Evolutionary conservation across 2,797 vertebrate species (phyloP), one percentile per base, ranked within the genome.

Genomic region (Rhincodon typus): DNA sequence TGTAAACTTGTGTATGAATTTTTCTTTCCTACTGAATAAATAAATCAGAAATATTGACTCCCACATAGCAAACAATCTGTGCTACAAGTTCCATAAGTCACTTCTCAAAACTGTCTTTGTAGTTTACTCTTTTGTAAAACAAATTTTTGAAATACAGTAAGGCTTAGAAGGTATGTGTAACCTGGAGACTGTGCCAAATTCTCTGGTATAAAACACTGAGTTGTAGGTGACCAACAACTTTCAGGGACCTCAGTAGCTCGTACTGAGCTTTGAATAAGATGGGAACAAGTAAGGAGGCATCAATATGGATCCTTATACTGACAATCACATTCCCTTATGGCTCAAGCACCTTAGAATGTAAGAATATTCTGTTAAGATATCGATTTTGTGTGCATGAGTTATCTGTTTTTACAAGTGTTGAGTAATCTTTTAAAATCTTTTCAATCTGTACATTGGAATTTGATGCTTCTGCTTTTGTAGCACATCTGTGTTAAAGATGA

Each of bases 241-340:
- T 96, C 96, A 96, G 95, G 95, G 96, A 96, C 95, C 72, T 96
- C 53, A 94, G 97, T 96, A 96, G 96, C 74, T 96, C 46, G 90
- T 96, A 96, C 97, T 30, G 72, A 96, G 4, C 96, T 96, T 96
- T 96, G 50, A 94, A 96, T 96, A 96, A 96, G 96, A 98, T 98
- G 98, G 96, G 96, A 27, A 96, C 94, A 15, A 93, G 96, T 97
- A 50, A 62, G 96, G 96, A 97, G 96, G 96, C 5, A 70, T 96
- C 62, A 2, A 96, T 98, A 96, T 97, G 97, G 98, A 97, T 96
- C 96, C 96, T 97, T 96, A 96, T 96, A 53, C 46, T 97, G 91
- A 67, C 67, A 8, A 13, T 94, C 66, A 34, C 86, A 34, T 94
- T 23, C 38, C 69, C 21, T 38, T 69, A 23, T 69, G n/a, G 91